Evolutionary conservation across 2,113 vertebrate species (phyloP).

Genomic region (Phylloscopus trochilus): DNA sequence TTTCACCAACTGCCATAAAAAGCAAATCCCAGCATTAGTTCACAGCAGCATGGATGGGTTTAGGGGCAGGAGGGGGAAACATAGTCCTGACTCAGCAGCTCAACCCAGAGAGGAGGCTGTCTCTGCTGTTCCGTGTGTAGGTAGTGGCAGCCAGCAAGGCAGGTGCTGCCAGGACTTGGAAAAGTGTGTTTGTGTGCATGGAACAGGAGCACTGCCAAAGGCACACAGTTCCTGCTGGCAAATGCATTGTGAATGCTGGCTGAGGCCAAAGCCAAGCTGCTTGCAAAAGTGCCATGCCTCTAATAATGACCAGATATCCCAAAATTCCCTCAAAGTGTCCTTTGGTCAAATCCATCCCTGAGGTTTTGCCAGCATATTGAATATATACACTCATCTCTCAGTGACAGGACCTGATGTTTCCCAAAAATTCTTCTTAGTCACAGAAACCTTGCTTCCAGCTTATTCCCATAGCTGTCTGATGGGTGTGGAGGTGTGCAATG

Average conservation of each 20-base stretch:
- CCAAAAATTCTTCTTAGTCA: not conserved
- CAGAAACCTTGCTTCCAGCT: not conserved
- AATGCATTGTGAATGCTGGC: not conserved
- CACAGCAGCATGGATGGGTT: not conserved
- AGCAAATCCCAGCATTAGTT: not conserved
- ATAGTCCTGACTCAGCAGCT: not conserved
- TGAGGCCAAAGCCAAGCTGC: not conserved
- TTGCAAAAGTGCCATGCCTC: not conserved
- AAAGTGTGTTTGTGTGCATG: not conserved
- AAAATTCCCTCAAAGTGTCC: not conserved
- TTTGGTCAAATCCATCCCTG: not conserved
- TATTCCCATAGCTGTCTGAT: not conserved
- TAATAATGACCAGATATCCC: not conserved
- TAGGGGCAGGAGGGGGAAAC: not conserved
- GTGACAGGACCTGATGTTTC: not conserved
- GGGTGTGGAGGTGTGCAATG: not conserved
- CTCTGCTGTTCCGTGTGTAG: not conserved
- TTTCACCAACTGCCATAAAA: not conserved
- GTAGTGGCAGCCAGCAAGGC: not conserved
- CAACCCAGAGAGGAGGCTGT: not conserved
- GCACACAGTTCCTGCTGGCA: not conserved
- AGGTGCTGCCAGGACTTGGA: not conserved
- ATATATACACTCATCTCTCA: not conserved
- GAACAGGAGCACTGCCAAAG: not conserved
- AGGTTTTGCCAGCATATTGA: not conserved